These are phyloP conservation scores for Rotaria socialis DNA, from an alignment of 2,888 invertebrate species.

Conservation along the genomic window DNA sequence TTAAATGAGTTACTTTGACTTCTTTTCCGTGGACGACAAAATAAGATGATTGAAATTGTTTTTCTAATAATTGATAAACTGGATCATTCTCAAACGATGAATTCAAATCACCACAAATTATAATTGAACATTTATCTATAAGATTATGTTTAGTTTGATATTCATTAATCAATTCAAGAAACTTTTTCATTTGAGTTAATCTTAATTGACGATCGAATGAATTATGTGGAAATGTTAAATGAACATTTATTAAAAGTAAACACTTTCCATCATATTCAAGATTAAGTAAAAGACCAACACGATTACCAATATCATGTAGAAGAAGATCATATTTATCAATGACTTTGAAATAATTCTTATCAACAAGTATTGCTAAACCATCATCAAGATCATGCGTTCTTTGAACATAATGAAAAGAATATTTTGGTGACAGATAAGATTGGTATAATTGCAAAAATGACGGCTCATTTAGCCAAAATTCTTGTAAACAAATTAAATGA, in stretches of 20 bases:
- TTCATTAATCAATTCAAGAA: neutral
- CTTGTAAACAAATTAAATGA: slow-evolving; percentile 23
- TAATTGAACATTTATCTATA: neutral
- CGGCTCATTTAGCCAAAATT: neutral
- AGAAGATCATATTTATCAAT: neutral
- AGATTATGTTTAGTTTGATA: neutral
- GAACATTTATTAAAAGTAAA: neutral
- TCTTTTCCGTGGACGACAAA: neutral
- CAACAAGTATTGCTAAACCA: neutral
- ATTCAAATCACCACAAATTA: slow-evolving; percentile 28
- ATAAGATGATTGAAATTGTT: neutral
- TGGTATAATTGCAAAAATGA: neutral
- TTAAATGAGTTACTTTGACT: neutral
- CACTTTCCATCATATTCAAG: neutral
- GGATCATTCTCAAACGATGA: neutral
- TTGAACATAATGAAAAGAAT: neutral
- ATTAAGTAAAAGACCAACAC: slow-evolving; percentile 25
- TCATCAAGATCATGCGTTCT: slow-evolving; percentile 1
- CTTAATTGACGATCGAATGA: neutral
- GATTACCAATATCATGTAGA: slow-evolving; percentile 8
- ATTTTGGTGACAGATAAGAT: neutral
- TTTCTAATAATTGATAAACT: neutral
- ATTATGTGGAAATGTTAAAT: slow-evolving; percentile 37
- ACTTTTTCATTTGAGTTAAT: neutral
- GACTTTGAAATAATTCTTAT: neutral